These are phyloP conservation scores for Saccostrea echinata DNA, from an alignment of 1,140 invertebrate species.

Conservation along the genomic window DNA sequence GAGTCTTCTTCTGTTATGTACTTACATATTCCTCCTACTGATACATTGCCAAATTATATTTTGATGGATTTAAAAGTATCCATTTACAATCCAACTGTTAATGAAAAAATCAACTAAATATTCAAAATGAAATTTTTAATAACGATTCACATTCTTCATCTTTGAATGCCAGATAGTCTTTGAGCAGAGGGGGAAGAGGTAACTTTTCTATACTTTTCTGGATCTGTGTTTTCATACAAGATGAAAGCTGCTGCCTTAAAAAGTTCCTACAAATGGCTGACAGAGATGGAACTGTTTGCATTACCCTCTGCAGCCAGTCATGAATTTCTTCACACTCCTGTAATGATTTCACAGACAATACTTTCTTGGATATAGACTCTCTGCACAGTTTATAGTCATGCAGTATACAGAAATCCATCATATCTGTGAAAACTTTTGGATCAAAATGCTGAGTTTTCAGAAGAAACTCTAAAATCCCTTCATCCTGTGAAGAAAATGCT, in stretches of 20 bases:
- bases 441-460: not conserved
- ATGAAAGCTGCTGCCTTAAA: not conserved
- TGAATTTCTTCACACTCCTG: not conserved
- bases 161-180: slow-evolving; percentile 33
- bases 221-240: not conserved
- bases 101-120: not conserved
- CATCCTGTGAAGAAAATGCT: not conserved
- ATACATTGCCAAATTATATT: too few species aligned
- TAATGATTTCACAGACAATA: not conserved
- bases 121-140: slow-evolving; percentile 12
- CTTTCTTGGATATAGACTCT: not conserved
- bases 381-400: slow-evolving; percentile 20
- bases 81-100: not conserved
- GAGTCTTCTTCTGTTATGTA: too few species aligned
- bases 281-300: not conserved
- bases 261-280: slow-evolving; percentile 15
- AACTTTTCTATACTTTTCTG: not conserved
- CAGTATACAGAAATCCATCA: slow-evolving; percentile 28
- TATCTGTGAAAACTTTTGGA: not conserved
- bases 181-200: slow-evolving; percentile 1
- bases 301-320: not conserved
- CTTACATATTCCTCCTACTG: too few species aligned
- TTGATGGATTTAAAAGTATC: too few species aligned
- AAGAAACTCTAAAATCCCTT: not conserved
- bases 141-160: slow-evolving; percentile 26